Evolutionary conservation across 2,797 vertebrate species (phyloP), one percentile per base, ranked within the genome.

Genomic region (Leptoclinus maculatus): DNA sequence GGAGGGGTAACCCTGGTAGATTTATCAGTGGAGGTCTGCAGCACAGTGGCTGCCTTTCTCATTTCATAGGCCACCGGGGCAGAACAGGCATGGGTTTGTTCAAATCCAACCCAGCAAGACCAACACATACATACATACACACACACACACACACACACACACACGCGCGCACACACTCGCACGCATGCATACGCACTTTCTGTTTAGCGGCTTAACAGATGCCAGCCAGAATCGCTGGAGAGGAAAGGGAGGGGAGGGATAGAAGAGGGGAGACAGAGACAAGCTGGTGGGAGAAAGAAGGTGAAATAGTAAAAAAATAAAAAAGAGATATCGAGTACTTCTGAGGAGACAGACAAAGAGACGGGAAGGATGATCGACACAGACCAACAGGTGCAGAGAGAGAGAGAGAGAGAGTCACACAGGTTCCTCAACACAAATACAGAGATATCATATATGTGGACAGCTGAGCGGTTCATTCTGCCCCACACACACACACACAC

Each of bases 1-100:
- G 86, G 91, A 95, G 91, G 91, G 93, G 90, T 91, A 93, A 94
- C 93, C 93, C 93, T 95, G 93, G 89, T 94, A 95, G 94, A 96
- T 96, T 96, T 96, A 96, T 96, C 94, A 95, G 94, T 92, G 92
- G 91, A 94, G 94, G 92, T 95, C 94, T 94, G 93, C 93, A 95
- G 93, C 95, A 96, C 95, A 96, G 95, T 96, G 95, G 93, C 95
- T 96, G 95, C 95, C 95, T 96, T 96, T 96, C 95, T 96, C 94
- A 96, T 96, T 96, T 96, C 95, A 96, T 96, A 96, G 95, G 95
- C 95, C 95, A 96, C 94, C 95, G 95, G 93, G 95, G 95, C 95
- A 96, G 95, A 96, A 96, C 95, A 96, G 95, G 93, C 94, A 93
- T 92, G 91, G 89, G 95, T 94, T 96, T 96, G 95, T 96, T 95